These are phyloP conservation scores for Pachycephus smyrnensis DNA, from an alignment of 2,888 invertebrate genomes.

Conservation along the genomic window DNA sequence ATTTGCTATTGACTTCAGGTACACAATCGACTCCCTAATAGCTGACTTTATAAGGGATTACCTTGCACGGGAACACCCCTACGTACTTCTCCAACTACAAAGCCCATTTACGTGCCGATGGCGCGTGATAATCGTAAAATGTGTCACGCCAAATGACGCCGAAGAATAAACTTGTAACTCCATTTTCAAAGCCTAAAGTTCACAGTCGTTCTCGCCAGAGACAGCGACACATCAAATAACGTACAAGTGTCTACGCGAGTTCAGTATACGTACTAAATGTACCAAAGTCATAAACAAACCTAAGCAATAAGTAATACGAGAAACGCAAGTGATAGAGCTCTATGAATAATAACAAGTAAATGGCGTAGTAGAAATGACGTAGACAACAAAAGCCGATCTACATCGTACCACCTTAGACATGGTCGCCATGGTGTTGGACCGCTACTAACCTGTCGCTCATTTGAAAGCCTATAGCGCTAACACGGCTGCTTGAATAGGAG, in stretches of 20 bases:
- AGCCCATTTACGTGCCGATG: not conserved
- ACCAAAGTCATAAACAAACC: not conserved
- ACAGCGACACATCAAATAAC: not conserved
- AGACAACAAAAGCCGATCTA: not conserved
- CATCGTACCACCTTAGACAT: not conserved
- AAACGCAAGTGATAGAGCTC: not conserved
- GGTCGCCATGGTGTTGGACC: not conserved
- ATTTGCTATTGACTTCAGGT: not conserved
- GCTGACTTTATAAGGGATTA: not conserved
- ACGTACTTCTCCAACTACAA: not conserved
- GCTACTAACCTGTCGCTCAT: not conserved
- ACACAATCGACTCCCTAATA: not conserved
- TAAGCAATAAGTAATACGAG: not conserved
- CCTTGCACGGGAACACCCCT: not conserved
- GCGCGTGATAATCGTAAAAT: not conserved
- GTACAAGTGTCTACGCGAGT: too few relatives aligned
- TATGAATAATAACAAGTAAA: not conserved
- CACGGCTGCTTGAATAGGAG: not conserved
- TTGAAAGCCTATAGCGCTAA: not conserved
- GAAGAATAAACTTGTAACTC: not conserved
- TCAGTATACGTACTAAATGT: not conserved
- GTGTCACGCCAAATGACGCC: not conserved
- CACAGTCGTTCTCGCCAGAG: too few relatives aligned
- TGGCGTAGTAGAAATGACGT: not conserved
- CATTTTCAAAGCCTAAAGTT: not conserved